These are phyloP conservation scores for Resseliella maxima DNA, from an alignment of 2,888 invertebrate species.

Conservation along the genomic window DNA sequence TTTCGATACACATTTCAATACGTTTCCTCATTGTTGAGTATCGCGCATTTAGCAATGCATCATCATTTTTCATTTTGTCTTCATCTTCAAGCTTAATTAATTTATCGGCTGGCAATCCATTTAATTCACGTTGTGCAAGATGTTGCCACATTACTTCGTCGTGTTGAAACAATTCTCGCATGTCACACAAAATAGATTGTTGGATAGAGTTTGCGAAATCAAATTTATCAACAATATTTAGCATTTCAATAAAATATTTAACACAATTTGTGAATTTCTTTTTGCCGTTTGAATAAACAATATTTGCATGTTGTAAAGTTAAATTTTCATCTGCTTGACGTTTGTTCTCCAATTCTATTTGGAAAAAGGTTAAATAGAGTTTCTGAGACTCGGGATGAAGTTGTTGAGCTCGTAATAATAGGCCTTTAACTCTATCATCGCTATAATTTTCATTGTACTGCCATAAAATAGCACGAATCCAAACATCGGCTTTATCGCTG, in stretches of 20 bases:
- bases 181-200: slow-evolving; percentile 69
- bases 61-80: background rate
- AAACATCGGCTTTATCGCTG: slow-evolving; percentile 78
- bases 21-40: slow-evolving; percentile 65
- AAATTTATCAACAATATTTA: slow-evolving; percentile 72
- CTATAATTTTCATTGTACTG: slow-evolving; percentile 78
- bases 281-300: slow-evolving; percentile 73
- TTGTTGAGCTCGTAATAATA: slow-evolving; percentile 80
- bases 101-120: slow-evolving; percentile 63
- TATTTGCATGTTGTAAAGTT: slow-evolving; percentile 70
- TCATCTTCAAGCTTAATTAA: background rate
- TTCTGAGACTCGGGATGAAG: slow-evolving; percentile 77
- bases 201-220: slow-evolving; percentile 72
- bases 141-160: slow-evolving; percentile 73
- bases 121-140: slow-evolving; percentile 72
- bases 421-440: slow-evolving; percentile 75
- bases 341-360: slow-evolving; percentile 69
- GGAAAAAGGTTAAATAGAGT: slow-evolving; percentile 78
- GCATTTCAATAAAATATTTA: slow-evolving; percentile 72
- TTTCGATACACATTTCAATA: slow-evolving; percentile 68
- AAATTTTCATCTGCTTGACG: slow-evolving; percentile 62
- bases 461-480: slow-evolving; percentile 84
- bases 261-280: slow-evolving; percentile 70
- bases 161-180: slow-evolving; percentile 69
- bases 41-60: background rate